Conservation (phyloP, 2,888 invertebrate genomes). For the Disparrhopalites patrizii region DNA sequence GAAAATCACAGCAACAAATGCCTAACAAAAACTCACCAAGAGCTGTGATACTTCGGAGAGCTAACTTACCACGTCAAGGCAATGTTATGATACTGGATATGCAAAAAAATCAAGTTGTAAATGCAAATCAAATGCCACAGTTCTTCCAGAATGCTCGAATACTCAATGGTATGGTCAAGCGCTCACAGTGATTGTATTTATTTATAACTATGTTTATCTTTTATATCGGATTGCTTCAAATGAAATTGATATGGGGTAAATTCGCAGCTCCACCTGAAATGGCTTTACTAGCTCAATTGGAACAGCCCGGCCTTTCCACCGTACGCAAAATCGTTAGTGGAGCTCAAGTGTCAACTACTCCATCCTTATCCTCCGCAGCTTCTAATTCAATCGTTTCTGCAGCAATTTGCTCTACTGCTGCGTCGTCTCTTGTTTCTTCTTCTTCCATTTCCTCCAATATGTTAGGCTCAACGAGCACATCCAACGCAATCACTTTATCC, state of each 20-base stretch:
- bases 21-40: constrained; percentile 37
- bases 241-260: too few relatives aligned
- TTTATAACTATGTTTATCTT: neutral
- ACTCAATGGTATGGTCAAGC: constrained; percentile 33
- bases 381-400: constrained; percentile 7
- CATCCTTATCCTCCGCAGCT: constrained; percentile 9
- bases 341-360: constrained; percentile 8
- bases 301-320: constrained; percentile 10
- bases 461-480: neutral
- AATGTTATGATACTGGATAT: constrained; percentile 36
- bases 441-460: neutral
- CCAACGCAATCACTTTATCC: neutral
- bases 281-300: constrained; percentile 16
- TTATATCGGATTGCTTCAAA: neutral
- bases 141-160: constrained; percentile 44
- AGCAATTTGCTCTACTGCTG: neutral
- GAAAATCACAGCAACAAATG: constrained; percentile 31
- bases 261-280: constrained; percentile 18
- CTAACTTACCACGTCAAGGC: constrained; percentile 38
- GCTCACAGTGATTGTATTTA: neutral
- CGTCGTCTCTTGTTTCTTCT: neutral
- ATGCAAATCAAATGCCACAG: constrained; percentile 37
- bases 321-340: constrained; percentile 13
- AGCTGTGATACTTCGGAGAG: constrained; percentile 44
- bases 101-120: constrained; percentile 40